Conservation (phyloP, 2,888 invertebrate genomes). For the Eremobia ochroleuca region DNA sequence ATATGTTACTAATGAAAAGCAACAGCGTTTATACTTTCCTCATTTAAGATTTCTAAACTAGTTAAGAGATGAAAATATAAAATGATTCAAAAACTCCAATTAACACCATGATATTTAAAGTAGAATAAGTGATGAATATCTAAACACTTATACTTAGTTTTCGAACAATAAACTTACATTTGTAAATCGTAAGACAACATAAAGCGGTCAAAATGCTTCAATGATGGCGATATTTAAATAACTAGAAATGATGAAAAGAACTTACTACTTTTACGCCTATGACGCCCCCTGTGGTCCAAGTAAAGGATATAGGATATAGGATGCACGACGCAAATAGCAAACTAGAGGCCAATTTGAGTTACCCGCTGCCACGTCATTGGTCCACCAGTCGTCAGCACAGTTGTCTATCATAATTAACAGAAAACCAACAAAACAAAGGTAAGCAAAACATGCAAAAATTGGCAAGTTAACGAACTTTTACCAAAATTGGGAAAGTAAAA, state of each 20-base stretch:
- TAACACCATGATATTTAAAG: not conserved
- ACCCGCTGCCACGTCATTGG: slow-evolving; percentile 99
- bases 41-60: not conserved
- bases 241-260: slow-evolving; percentile 43
- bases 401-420: slow-evolving; percentile 99
- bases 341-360: slow-evolving; percentile 97
- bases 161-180: slow-evolving; percentile 2
- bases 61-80: not conserved
- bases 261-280: slow-evolving; percentile 92
- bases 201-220: slow-evolving; percentile 34
- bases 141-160: too few relatives aligned
- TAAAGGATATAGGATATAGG: slow-evolving; percentile 95
- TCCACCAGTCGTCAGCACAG: slow-evolving; percentile 99
- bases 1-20: too few relatives aligned
- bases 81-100: not conserved
- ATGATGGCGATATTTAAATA: slow-evolving; percentile 8
- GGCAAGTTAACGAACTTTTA: not conserved
- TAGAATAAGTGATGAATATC: not conserved
- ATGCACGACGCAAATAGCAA: slow-evolving; percentile 99
- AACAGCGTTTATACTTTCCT: slow-evolving; percentile 1
- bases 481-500: slow-evolving; percentile 93
- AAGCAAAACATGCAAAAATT: not conserved
- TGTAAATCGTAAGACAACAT: slow-evolving; percentile 1
- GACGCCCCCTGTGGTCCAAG: slow-evolving; percentile 97
- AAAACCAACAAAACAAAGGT: slow-evolving; percentile 73